Evolutionary conservation across 2,797 vertebrate genomes (phyloP).

Genomic region (Lophius americanus): DNA sequence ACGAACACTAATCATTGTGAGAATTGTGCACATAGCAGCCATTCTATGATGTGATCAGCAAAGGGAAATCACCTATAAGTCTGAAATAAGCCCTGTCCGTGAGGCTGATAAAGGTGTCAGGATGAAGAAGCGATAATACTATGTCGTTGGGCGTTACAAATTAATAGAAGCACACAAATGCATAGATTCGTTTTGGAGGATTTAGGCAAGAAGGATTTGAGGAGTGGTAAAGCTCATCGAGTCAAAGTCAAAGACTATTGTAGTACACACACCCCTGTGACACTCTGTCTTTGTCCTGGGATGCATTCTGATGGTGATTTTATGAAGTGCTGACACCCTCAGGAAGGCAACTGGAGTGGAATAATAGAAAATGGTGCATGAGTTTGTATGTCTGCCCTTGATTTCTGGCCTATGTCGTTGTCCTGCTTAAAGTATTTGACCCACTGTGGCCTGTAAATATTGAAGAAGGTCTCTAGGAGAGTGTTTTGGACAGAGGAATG

Average conservation of each 20-base stretch:
- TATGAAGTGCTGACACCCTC: conserved; percentile 67
- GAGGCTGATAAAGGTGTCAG: conserved; percentile 75
- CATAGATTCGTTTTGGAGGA: conserved; percentile 44
- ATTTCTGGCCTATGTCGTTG: conserved; percentile 60
- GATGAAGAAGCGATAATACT: conserved; percentile 58
- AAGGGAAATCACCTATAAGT: conserved; percentile 43
- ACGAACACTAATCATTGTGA: neutral
- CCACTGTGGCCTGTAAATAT: conserved; percentile 68
- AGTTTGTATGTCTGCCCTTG: conserved; percentile 44
- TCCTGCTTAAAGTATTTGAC: conserved; percentile 66
- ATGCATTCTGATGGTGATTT: conserved; percentile 63
- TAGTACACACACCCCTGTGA: conserved; percentile 45
- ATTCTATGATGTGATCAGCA: conserved; percentile 9
- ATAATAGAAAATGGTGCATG: conserved; percentile 45
- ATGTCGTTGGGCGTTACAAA: conserved; percentile 67
- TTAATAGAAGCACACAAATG: conserved; percentile 58
- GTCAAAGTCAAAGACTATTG: conserved; percentile 55
- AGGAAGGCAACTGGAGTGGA: conserved; percentile 28
- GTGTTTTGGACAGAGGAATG: conserved; percentile 68
- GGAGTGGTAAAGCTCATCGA: conserved; percentile 33
- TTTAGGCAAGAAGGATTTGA: conserved; percentile 55
- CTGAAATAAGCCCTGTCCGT: conserved; percentile 54
- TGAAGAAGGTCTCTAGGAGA: conserved; percentile 59
- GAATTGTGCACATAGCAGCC: neutral
- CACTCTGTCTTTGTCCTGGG: conserved; percentile 32